Evolutionary conservation across 2,797 vertebrate genomes (phyloP).

Genomic region (Chloroceryle amazona): DNA sequence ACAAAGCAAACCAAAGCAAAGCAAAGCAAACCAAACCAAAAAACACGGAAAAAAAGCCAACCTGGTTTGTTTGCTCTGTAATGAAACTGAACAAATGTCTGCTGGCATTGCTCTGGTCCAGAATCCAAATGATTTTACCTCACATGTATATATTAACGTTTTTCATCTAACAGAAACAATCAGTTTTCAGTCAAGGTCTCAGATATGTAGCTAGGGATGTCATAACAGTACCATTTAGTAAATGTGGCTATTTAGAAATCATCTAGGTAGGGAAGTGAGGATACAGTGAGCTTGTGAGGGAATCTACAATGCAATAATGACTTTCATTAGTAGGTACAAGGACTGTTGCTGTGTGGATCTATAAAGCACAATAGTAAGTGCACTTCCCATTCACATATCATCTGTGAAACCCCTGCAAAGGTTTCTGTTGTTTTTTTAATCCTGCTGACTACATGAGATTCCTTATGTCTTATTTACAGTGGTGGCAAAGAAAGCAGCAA

Average conservation of each 20-base stretch:
- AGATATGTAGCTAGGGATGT: not conserved
- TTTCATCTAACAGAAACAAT: not conserved
- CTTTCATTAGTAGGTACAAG: not conserved
- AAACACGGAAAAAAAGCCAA: not conserved
- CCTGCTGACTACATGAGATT: not conserved
- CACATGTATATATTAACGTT: not conserved
- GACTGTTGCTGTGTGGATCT: not conserved
- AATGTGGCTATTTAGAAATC: not conserved
- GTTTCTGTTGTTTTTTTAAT: not conserved
- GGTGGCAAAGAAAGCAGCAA: not conserved
- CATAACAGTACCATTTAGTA: not conserved
- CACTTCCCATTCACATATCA: not conserved
- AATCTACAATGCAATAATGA: not conserved
- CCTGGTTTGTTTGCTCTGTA: not conserved
- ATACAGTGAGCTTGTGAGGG: not conserved
- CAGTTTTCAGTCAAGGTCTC: not conserved
- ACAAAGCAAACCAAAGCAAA: not conserved
- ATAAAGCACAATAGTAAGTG: not conserved
- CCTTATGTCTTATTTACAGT: not conserved
- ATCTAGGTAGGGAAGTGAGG: not conserved
- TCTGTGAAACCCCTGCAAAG: not conserved
- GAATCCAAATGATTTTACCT: not conserved
- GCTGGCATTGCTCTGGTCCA: not conserved
- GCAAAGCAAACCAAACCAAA: not conserved
- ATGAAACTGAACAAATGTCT: not conserved